Evolutionary conservation across 2,113 vertebrate species (phyloP).

Genomic region (Fregata magnificens): DNA sequence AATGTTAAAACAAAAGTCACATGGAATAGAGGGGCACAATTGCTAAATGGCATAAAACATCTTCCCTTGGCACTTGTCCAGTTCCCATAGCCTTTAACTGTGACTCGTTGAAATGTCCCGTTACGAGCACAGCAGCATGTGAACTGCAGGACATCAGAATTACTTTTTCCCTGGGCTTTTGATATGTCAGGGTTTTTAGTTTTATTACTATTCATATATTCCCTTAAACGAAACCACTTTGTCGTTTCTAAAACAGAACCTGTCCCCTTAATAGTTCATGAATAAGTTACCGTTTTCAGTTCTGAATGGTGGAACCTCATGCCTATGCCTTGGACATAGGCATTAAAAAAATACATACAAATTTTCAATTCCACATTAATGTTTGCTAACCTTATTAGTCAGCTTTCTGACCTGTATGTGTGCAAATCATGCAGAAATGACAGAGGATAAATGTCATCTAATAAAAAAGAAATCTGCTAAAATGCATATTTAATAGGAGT

Average conservation of each 20-base stretch:
- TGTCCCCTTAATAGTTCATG: not conserved
- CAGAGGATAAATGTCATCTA: not conserved
- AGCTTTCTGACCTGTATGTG: not conserved
- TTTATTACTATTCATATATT: constrained; percentile 43
- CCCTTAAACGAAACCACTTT: constrained; percentile 35
- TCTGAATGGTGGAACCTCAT: not conserved
- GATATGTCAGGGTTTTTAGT: constrained; percentile 33
- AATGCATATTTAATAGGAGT: not conserved
- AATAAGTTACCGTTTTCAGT: constrained; percentile 40
- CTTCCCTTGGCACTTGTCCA: constrained; percentile 57
- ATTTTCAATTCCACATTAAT: not conserved
- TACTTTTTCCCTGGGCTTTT: constrained; percentile 19
- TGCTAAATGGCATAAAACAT: constrained; percentile 50
- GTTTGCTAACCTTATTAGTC: not conserved
- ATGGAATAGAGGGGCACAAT: constrained; percentile 27
- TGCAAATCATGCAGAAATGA: not conserved
- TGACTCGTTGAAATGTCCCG: constrained; percentile 53
- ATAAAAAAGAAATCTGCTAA: not conserved
- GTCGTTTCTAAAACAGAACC: constrained; percentile 5
- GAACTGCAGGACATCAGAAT: constrained; percentile 38
- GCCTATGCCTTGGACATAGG: not conserved
- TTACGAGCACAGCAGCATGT: constrained; percentile 25
- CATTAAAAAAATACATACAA: not conserved
- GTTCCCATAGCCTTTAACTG: constrained; percentile 45
- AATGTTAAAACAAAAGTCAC: constrained; percentile 33